A percentile compares a stretch with the other conserved stretches of the same genome.
phyloP scores from a whole-genome alignment of 1,140 invertebrate species.

The Hypothenemus hampei region DNA sequence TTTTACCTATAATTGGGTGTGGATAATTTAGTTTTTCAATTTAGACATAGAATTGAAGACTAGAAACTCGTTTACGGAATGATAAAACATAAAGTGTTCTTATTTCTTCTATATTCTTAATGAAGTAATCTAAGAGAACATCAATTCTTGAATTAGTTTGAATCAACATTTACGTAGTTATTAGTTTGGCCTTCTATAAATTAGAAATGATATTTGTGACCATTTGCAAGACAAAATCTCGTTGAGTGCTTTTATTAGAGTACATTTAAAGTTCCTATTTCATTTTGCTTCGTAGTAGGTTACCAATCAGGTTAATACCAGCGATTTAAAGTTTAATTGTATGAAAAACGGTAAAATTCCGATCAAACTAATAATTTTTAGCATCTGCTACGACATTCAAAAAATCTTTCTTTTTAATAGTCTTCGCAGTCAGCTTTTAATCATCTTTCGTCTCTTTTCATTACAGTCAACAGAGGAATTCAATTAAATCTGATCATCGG shows the following conservation, averaged over 20 bases:
- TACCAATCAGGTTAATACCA: neutral
- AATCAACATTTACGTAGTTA: too few species aligned
- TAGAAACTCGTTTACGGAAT: neutral
- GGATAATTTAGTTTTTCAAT: neutral
- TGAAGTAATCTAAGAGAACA: neutral
- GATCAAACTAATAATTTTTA: neutral
- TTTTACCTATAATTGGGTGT: neutral
- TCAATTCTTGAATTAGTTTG: neutral
- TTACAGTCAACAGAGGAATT: constrained; percentile 16
- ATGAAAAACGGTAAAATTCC: neutral
- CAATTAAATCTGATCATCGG: constrained; percentile 16
- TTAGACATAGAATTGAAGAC: neutral
- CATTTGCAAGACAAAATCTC: neutral
- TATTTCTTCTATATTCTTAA: neutral
- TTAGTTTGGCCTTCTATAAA: too few species aligned
- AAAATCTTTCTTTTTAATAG: constrained; percentile 8
- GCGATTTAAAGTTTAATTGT: neutral
- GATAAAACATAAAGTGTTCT: neutral
- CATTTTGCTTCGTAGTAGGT: neutral
- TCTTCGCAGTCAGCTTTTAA: constrained; percentile 6
- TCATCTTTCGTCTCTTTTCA: constrained; percentile 15
- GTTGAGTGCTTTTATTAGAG: neutral
- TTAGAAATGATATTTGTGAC: too few species aligned
- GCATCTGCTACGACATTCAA: neutral
- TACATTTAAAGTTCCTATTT: neutral